These are phyloP conservation scores for Timema podura DNA, from an alignment of 2,888 invertebrate species.

Conservation along the genomic window DNA sequence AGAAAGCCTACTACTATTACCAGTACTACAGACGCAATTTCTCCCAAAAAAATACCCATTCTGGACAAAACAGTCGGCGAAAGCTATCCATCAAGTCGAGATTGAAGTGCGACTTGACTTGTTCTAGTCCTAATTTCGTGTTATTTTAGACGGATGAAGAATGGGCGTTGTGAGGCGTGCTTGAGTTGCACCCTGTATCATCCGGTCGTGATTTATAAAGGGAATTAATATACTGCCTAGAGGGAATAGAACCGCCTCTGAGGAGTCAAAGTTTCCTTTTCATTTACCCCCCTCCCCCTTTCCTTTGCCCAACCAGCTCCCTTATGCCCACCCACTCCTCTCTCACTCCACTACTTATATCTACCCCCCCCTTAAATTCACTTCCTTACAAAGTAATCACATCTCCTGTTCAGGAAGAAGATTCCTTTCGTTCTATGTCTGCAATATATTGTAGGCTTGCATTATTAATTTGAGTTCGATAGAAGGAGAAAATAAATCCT, in stretches of 20 bases:
- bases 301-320: not conserved
- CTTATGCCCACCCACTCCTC: too few relatives aligned
- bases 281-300: not conserved
- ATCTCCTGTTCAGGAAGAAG: not conserved
- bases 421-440: too few relatives aligned
- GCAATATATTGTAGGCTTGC: conserved; percentile 10
- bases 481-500: conserved; percentile 16
- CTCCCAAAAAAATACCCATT: too few relatives aligned
- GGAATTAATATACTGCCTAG: conserved; percentile 22
- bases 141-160: too few relatives aligned
- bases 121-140: too few relatives aligned
- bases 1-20: too few relatives aligned
- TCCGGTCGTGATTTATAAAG: conserved; percentile 22
- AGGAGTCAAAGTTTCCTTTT: not conserved
- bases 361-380: too few relatives aligned
- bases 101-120: too few relatives aligned
- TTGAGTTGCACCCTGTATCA: conserved; percentile 15
- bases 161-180: not conserved
- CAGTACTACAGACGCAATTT: too few relatives aligned
- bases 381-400: conserved; percentile 15
- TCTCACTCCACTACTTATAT: too few relatives aligned
- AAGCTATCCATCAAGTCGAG: too few relatives aligned
- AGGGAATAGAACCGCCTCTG: conserved; percentile 16
- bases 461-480: conserved; percentile 24
- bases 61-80: too few relatives aligned